These are phyloP conservation scores for Helleia helle DNA, from an alignment of 2,888 invertebrate species.

Conservation along the genomic window DNA sequence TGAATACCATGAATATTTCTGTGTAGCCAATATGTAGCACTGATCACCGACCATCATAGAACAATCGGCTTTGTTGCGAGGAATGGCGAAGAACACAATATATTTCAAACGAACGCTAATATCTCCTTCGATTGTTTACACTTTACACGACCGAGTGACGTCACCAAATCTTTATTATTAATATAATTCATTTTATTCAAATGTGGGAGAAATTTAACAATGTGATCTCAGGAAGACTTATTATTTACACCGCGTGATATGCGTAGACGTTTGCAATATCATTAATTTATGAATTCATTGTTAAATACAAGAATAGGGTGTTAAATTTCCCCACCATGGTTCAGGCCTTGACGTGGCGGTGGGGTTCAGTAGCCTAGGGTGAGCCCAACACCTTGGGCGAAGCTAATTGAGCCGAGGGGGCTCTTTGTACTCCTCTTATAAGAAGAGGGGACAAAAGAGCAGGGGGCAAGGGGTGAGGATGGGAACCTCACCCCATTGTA, in stretches of 20 bases:
- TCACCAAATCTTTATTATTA: conserved; percentile 2
- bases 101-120: neutral
- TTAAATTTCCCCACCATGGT: too few species aligned
- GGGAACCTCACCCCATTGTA: too few species aligned
- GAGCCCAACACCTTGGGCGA: too few species aligned
- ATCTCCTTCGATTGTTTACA: neutral
- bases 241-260: neutral
- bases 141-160: neutral
- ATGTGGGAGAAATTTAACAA: conserved; percentile 5
- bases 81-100: neutral
- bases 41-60: neutral
- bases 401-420: too few species aligned
- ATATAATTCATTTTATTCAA: conserved; percentile 3
- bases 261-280: neutral
- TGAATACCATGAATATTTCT: conserved; percentile 1
- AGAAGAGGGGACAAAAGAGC: too few species aligned
- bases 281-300: neutral
- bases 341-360: too few species aligned
- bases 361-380: too few species aligned
- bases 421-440: too few species aligned
- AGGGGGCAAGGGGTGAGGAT: too few species aligned
- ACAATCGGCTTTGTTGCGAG: conserved; percentile 5
- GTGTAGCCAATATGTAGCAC: neutral
- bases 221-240: neutral
- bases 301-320: too few species aligned